Evolutionary conservation across 2,113 vertebrate genomes (phyloP), one percentile per base, ranked within the genome.

Genomic region (Saccopteryx bilineata): DNA sequence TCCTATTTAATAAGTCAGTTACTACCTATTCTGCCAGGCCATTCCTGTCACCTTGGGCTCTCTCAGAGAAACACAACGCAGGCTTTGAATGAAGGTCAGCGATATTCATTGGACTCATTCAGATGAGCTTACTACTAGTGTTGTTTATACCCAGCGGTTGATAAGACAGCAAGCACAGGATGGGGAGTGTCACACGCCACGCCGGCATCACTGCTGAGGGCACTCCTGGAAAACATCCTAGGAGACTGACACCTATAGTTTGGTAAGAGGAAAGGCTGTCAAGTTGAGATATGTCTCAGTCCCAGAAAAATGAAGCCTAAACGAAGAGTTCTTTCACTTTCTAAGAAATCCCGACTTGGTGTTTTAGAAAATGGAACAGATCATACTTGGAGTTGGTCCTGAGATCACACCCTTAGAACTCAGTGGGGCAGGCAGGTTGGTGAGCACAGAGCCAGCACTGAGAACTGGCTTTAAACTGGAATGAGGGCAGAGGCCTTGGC

Each of bases 41-140:
- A 71, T 81, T 93, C 91, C 76, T 88, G 85, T 56, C 65, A 72
- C 24, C 23, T 83, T 24, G 1, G n/a, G 28, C 33, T 69, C 14
- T 68, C 58, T 75, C 24, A 21, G 60, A 80, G 80, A 90, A 87
- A 48, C 61, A 3, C 81, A 72, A 60, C 23, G 12, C 69, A 76
- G 17, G 48, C 72, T 89, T 69, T 92, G 72, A 91, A 26, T 93
- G 58, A 75, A 92, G 52, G 50, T 71, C 69, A 74, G 24, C 60
- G 50, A 23, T 69, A 28, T 61, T 72, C 52, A 28, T 50, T 75
- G 75, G 71, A 21, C 50, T 52, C 75, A 18, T 39, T 87, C 74
- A 71, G 39, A 48, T 76, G 28, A 72, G 84, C 58, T 66, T 46
- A 39, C 48, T 66, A 52, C 54, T 69, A 75, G 58, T 58, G 92